Evolutionary conservation across 2,113 vertebrate genomes (phyloP), one percentile per base, ranked within the genome.

Genomic region (Greenwoodochromis staneri): DNA sequence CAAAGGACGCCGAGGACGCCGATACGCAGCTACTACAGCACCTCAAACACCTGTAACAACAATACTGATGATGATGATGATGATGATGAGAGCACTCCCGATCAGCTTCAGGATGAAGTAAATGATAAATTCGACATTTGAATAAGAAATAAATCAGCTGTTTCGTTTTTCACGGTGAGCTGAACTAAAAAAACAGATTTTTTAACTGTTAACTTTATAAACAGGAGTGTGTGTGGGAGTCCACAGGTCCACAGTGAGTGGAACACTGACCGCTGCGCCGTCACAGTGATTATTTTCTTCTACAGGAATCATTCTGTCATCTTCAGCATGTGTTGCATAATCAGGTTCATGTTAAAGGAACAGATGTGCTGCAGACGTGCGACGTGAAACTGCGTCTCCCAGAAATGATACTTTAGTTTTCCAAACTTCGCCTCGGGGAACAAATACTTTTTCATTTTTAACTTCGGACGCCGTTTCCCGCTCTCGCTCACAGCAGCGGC

Each of bases 181-280:
- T 61, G 59, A 61, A 34, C 34, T 1, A 0, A 19, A 61, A 59
- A 61, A 19, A 1, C 14, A 0, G 9, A 27, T 45, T 0, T 76
- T 7, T 73, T 29, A 47, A 19, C 24, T 29, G 71, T 17, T n/a
- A 38, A 66, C 61, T 66, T 66, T 8, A 66, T 8, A 2, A 66
- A 0, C 24, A 29, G 3, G 2, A 4, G 42, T 29, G 40, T 45
- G 40, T 45, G 71, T 9, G 14, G 42, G 42, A 36, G 69, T 47
- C 14, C 69, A 47, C 40, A 9, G 36, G 36, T 71, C 36, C 66
- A 71, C 36, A 9, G 66, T 9, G 36, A 38, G 34, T 38, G 34
- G 31, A 12, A n/a, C 10, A 19, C 61, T 6, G 34, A 5, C 54
- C 6, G 7, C 34, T 3, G 34, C 1, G 34, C 19, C 4, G 19